A percentile compares a stretch with the other conserved stretches of the same genome.
phyloP scores from a whole-genome alignment of 2,113 vertebrate genomes.

The Colius striatus region DNA sequence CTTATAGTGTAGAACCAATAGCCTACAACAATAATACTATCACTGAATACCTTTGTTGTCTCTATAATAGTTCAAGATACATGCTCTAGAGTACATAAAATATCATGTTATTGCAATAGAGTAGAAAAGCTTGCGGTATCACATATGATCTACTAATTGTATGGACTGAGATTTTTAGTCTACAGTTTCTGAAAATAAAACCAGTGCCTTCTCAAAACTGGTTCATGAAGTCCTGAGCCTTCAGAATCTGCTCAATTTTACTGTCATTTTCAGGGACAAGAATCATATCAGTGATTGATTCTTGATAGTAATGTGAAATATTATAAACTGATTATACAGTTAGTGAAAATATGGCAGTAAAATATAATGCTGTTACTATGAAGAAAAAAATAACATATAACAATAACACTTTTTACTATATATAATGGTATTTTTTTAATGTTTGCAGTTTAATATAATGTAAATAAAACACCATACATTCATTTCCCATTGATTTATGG shows the following conservation, averaged over 20 bases:
- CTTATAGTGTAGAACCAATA: not conserved
- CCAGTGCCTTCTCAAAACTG: not conserved
- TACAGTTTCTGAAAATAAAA: not conserved
- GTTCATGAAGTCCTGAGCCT: not conserved
- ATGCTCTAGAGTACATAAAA: not conserved
- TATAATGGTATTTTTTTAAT: not conserved
- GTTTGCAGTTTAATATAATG: not conserved
- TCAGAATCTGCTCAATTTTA: not conserved
- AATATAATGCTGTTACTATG: not conserved
- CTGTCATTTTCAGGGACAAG: not conserved
- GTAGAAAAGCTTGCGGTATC: not conserved
- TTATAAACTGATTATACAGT: not conserved
- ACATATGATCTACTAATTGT: not conserved
- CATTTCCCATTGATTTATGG: not conserved
- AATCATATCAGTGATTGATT: not conserved
- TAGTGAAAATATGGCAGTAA: not conserved
- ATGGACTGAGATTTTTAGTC: not conserved
- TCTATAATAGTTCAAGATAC: not conserved
- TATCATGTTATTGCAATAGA: not conserved
- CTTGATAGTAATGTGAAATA: not conserved
- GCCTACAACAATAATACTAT: not conserved
- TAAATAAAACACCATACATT: not conserved
- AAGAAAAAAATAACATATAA: not conserved
- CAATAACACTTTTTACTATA: accelerated
- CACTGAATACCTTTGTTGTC: not conserved